These are phyloP conservation scores for Taeniopygia guttata DNA, from an alignment of 2,797 vertebrate species.

Conservation along the genomic window DNA sequence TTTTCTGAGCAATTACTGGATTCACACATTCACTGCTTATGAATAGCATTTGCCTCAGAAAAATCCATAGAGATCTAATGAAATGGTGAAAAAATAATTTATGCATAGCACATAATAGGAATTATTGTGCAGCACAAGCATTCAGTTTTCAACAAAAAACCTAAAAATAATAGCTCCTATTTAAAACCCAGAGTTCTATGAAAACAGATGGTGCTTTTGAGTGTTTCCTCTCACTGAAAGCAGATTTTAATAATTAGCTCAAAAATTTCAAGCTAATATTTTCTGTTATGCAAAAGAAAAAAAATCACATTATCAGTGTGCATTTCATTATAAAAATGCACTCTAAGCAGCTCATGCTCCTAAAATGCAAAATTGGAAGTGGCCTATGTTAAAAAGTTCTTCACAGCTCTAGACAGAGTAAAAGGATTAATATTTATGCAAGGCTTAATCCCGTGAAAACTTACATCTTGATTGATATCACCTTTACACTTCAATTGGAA, in stretches of 20 bases:
- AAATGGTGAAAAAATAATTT: neutral
- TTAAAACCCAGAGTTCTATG: neutral
- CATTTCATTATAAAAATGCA: conserved; percentile 43
- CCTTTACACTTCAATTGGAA: conserved; percentile 2
- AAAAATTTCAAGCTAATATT: conserved; percentile 9
- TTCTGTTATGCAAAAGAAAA: neutral
- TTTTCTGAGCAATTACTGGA: conserved; percentile 7
- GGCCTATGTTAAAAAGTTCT: neutral
- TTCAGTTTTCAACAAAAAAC: neutral
- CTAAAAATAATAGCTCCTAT: neutral
- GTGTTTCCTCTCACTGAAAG: neutral
- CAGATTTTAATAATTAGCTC: conserved; percentile 15
- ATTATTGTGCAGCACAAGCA: neutral
- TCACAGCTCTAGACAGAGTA: neutral
- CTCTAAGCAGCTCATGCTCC: conserved; percentile 17
- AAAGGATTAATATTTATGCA: conserved; percentile 37
- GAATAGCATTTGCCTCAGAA: neutral
- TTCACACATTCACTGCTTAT: neutral
- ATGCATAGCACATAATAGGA: neutral
- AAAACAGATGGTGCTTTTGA: neutral
- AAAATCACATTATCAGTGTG: neutral
- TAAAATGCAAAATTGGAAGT: conserved; percentile 26
- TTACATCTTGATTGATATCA: conserved; percentile 1
- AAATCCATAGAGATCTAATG: neutral
- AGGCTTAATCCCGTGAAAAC: conserved; percentile 17